Percentiles rank a stretch among this genome's conserved stretches.
Evolutionary conservation across 2,888 invertebrate species (phyloP).

Genomic region (Metacarcinus magister): DNA sequence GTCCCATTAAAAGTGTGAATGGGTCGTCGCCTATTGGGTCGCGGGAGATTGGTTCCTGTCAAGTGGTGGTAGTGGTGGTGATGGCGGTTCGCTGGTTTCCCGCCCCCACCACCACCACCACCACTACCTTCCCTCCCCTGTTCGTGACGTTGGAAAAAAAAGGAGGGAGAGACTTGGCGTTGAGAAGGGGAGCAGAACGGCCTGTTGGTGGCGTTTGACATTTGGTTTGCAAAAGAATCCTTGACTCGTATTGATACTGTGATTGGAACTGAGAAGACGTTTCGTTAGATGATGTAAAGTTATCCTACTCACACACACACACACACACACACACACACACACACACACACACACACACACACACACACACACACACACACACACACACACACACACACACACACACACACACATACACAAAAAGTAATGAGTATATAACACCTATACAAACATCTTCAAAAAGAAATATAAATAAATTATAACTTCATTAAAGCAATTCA

Average conservation of each 20-base stretch:
- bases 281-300: not conserved
- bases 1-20: constrained; percentile 18
- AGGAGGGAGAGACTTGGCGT: too few relatives aligned
- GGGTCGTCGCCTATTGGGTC: not conserved
- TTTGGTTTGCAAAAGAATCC: not conserved
- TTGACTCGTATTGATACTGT: not conserved
- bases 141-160: not conserved
- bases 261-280: not conserved
- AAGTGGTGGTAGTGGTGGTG: not conserved
- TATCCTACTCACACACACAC: not conserved
- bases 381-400: not conserved
- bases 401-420: not conserved
- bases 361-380: not conserved
- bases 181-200: not conserved
- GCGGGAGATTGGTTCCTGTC: constrained; percentile 6
- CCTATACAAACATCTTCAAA: too few relatives aligned
- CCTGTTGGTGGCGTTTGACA: not conserved
- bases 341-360: not conserved
- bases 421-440: too few relatives aligned
- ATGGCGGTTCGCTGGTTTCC: not conserved
- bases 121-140: not conserved
- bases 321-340: not conserved
- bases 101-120: not conserved
- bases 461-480: too few relatives aligned
- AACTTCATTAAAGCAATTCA: too few relatives aligned